Conservation (phyloP, 2,888 invertebrate species). For the Xanthorhoe spadicearia region DNA sequence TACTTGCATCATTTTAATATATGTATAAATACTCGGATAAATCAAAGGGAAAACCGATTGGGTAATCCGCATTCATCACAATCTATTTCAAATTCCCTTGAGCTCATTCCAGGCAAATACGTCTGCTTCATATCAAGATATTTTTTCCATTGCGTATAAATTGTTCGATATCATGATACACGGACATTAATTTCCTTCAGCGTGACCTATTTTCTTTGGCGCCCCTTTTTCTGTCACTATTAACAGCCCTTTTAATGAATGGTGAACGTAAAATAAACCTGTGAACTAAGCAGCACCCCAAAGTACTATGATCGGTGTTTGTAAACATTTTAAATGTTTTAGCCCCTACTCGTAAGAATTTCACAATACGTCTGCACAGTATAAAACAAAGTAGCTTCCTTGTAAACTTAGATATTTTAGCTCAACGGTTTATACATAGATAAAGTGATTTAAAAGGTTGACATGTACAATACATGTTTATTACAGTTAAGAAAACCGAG, state of each 20-base stretch:
- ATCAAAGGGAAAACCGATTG: constrained; percentile 28
- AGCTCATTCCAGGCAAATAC: constrained; percentile 47
- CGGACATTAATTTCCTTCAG: constrained; percentile 45
- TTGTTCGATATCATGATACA: constrained; percentile 43
- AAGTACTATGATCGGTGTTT: too few relatives aligned
- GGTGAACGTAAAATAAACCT: constrained; percentile 5
- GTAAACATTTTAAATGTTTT: not conserved
- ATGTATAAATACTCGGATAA: constrained; percentile 5
- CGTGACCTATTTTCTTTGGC: constrained; percentile 52
- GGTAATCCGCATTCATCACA: constrained; percentile 22
- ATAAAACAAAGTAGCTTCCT: too few relatives aligned
- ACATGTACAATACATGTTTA: too few relatives aligned
- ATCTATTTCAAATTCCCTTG: constrained; percentile 51
- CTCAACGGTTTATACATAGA: too few relatives aligned
- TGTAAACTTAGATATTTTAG: too few relatives aligned
- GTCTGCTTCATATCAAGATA: constrained; percentile 47
- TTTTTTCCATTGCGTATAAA: constrained; percentile 34
- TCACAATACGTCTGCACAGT: too few relatives aligned
- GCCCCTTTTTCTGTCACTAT: constrained; percentile 38
- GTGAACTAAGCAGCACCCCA: not conserved
- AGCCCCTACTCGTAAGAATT: too few relatives aligned
- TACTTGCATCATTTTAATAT: not conserved
- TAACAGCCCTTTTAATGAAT: constrained; percentile 36
- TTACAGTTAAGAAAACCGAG: too few relatives aligned
- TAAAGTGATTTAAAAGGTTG: too few relatives aligned